Conservation (phyloP, 2,113 vertebrate species). For the Mola mola region DNA sequence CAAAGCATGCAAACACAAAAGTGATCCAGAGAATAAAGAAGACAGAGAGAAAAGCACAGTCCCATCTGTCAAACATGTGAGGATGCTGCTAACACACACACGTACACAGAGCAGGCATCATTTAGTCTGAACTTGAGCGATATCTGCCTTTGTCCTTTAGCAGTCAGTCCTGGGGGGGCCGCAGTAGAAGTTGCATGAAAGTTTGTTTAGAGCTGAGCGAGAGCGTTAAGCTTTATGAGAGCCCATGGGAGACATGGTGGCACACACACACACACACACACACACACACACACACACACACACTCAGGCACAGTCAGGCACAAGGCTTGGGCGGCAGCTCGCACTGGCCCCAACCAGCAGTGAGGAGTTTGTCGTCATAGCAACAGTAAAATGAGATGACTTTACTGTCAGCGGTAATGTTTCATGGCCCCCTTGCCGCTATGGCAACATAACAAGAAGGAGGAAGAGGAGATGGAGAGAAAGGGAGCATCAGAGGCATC, state of each 20-base stretch:
- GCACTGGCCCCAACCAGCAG: slow-evolving; percentile 72
- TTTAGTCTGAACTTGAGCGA: slow-evolving; percentile 75
- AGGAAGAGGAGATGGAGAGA: slow-evolving; percentile 67
- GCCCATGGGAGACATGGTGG: slow-evolving; percentile 63
- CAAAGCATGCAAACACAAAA: slow-evolving; percentile 74
- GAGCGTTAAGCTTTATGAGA: slow-evolving; percentile 75
- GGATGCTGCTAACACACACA: slow-evolving; percentile 44
- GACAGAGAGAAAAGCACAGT: slow-evolving; percentile 68
- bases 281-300: slow-evolving; percentile 11
- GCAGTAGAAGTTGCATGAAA: slow-evolving; percentile 71
- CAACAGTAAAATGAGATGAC: slow-evolving; percentile 86
- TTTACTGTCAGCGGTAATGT: slow-evolving; percentile 85
- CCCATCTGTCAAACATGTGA: slow-evolving; percentile 77
- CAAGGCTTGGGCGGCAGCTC: slow-evolving; percentile 76
- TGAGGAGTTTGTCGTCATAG: slow-evolving; percentile 85
- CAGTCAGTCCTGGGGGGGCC: slow-evolving; percentile 60
- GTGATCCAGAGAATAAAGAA: slow-evolving; percentile 69
- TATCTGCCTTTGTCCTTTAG: slow-evolving; percentile 75
- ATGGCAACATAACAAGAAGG: slow-evolving; percentile 82
- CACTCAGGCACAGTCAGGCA: slow-evolving; percentile 51
- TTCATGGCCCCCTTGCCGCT: slow-evolving; percentile 81
- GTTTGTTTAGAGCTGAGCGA: slow-evolving; percentile 75
- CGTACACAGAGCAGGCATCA: slow-evolving; percentile 37
- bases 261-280: slow-evolving; percentile 47
- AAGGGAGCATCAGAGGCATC: slow-evolving; percentile 65